Evolutionary conservation across 2,888 invertebrate genomes (phyloP).

Genomic region (Ornithoptera priamus): DNA sequence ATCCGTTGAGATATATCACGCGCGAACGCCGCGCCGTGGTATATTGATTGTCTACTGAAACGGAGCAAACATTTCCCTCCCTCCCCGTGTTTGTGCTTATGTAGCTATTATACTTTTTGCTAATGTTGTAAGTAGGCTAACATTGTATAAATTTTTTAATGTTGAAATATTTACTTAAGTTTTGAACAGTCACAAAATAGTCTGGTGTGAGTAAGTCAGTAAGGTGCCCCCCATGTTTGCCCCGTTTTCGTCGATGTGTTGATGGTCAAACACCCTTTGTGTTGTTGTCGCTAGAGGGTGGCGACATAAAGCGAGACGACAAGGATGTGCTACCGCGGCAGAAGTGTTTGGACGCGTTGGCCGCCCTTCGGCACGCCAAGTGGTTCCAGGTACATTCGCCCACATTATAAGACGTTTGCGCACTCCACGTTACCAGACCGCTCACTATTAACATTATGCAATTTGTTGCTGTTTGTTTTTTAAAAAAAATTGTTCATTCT

Average conservation of each 20-base stretch:
- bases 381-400: slow-evolving; percentile 97
- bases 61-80: slow-evolving; percentile 71
- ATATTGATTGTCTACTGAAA: slow-evolving; percentile 69
- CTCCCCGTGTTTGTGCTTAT: too few relatives aligned
- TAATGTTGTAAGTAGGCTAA: background rate
- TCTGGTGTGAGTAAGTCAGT: slow-evolving; percentile 1
- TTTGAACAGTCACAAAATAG: background rate
- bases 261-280: slow-evolving; percentile 90
- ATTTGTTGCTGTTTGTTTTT: background rate
- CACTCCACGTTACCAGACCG: slow-evolving; percentile 49
- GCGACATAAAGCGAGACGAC: slow-evolving; percentile 86
- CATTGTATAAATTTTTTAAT: background rate
- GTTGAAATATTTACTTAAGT: background rate
- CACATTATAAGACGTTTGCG: slow-evolving; percentile 66
- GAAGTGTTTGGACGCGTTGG: slow-evolving; percentile 99
- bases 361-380: slow-evolving; percentile 99
- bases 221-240: slow-evolving; percentile 63
- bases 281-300: slow-evolving; percentile 81
- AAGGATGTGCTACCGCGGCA: slow-evolving; percentile 98
- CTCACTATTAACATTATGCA: slow-evolving; percentile 8
- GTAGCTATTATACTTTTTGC: too few relatives aligned
- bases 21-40: slow-evolving; percentile 60
- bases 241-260: slow-evolving; percentile 72
- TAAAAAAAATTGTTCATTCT: slow-evolving; percentile 38
- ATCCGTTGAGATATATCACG: slow-evolving; percentile 74